Evolutionary conservation across 2,888 invertebrate species (phyloP).

Genomic region (Shargacucullia verbasci): DNA sequence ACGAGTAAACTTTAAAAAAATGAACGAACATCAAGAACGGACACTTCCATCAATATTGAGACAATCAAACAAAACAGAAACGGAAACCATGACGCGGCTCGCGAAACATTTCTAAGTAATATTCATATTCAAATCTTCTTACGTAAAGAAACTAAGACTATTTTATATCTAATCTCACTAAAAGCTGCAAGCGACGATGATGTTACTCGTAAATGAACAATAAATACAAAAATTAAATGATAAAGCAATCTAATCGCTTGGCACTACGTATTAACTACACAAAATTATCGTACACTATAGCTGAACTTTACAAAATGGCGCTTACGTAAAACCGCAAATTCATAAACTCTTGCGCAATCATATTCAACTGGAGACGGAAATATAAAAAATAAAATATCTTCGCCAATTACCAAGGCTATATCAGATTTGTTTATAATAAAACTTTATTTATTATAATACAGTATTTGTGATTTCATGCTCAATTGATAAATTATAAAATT

Average conservation of each 20-base stretch:
- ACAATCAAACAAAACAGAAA: slow-evolving; percentile 19
- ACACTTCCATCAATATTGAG: slow-evolving; percentile 20
- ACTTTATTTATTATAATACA: slow-evolving; percentile 33
- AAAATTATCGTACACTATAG: slow-evolving; percentile 39
- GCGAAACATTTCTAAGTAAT: slow-evolving; percentile 13
- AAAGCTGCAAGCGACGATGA: slow-evolving; percentile 23
- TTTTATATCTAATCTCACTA: slow-evolving; percentile 32
- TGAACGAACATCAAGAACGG: neutral
- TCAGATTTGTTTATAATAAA: slow-evolving; percentile 1
- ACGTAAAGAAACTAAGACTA: slow-evolving; percentile 8
- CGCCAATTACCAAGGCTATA: slow-evolving; percentile 8
- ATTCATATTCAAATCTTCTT: too few relatives aligned
- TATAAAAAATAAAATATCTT: slow-evolving; percentile 10
- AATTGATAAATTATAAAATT: slow-evolving; percentile 46
- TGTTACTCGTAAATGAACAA: slow-evolving; percentile 27
- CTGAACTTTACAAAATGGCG: slow-evolving; percentile 33
- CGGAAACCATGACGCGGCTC: slow-evolving; percentile 18
- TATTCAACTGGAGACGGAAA: slow-evolving; percentile 16
- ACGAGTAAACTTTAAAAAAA: too few relatives aligned
- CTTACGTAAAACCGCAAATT: slow-evolving; percentile 36
- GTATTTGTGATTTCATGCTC: slow-evolving; percentile 30
- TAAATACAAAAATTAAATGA: slow-evolving; percentile 47
- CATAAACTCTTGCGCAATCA: slow-evolving; percentile 45
- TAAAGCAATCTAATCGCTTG: slow-evolving; percentile 21
- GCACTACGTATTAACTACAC: slow-evolving; percentile 46